Conservation (phyloP, 2,888 invertebrate species). For the Nomada hirtipes region DNA sequence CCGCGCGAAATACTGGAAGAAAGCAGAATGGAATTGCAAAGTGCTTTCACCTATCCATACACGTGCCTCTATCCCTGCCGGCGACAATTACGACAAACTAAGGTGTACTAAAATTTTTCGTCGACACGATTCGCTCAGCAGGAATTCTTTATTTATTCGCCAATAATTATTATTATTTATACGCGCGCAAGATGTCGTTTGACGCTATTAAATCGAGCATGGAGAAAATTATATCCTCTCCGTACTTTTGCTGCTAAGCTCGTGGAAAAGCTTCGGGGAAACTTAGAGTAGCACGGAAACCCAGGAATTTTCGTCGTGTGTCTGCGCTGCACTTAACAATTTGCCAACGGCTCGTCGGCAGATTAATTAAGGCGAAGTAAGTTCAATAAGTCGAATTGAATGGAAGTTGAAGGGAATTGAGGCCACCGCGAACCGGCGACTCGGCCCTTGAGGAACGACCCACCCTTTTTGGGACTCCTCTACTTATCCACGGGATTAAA, state of each 20-base stretch:
- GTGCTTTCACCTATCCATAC: too few species aligned
- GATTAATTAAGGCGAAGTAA: slow-evolving; percentile 44
- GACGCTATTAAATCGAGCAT: too few species aligned
- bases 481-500: slow-evolving; percentile 61
- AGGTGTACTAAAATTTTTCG: slow-evolving; percentile 4
- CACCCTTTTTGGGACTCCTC: slow-evolving; percentile 19
- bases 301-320: neutral
- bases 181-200: too few species aligned
- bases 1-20: slow-evolving; percentile 4
- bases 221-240: too few species aligned
- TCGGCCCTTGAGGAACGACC: slow-evolving; percentile 16
- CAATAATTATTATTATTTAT: too few species aligned
- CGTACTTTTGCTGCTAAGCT: too few species aligned
- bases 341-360: slow-evolving; percentile 4
- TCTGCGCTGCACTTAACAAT: slow-evolving; percentile 12
- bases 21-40: neutral
- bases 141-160: too few species aligned
- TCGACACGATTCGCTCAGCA: neutral
- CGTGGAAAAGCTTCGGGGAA: too few species aligned
- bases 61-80: too few species aligned
- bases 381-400: slow-evolving; percentile 43
- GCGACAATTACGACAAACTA: too few species aligned
- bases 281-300: too few species aligned
- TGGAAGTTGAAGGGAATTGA: slow-evolving; percentile 15
- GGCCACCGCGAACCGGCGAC: neutral